Percentiles rank a stretch among this genome's conserved stretches.
Evolutionary conservation across 2,888 invertebrate species (phyloP).

Genomic region (Sylvicola cinctus): DNA sequence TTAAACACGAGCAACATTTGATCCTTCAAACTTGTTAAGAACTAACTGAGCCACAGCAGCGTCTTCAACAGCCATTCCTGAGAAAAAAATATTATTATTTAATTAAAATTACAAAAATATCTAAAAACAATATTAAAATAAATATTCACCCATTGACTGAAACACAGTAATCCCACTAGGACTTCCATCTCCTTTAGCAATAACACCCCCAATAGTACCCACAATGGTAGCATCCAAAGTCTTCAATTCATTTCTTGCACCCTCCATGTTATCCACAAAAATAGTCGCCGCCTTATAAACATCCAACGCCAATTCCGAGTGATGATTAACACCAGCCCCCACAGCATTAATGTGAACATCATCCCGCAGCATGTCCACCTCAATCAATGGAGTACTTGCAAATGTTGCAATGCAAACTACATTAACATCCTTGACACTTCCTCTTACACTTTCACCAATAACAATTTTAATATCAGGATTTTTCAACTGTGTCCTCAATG

Average conservation of each 20-base stretch:
- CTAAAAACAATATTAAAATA: slow-evolving; percentile 1
- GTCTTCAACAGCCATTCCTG: slow-evolving; percentile 40
- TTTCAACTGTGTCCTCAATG: slow-evolving; percentile 7
- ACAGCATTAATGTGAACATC: slow-evolving; percentile 41
- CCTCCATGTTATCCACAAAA: slow-evolving; percentile 32
- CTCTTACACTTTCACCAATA: slow-evolving; percentile 17
- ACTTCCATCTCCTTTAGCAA: slow-evolving; percentile 24
- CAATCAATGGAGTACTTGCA: slow-evolving; percentile 28
- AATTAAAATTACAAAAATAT: not conserved
- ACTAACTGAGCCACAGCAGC: slow-evolving; percentile 34
- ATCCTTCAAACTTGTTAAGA: slow-evolving; percentile 11
- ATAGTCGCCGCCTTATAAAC: slow-evolving; percentile 29
- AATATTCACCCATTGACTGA: slow-evolving; percentile 35
- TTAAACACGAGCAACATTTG: no score
- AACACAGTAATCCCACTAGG: slow-evolving; percentile 30
- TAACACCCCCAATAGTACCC: slow-evolving; percentile 32
- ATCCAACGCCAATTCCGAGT: slow-evolving; percentile 29
- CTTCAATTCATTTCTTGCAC: slow-evolving; percentile 30
- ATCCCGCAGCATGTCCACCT: slow-evolving; percentile 28
- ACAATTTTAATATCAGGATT: slow-evolving; percentile 9
- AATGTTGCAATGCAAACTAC: slow-evolving; percentile 39
- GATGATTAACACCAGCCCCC: slow-evolving; percentile 30
- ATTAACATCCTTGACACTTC: slow-evolving; percentile 34
- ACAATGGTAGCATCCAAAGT: slow-evolving; percentile 26
- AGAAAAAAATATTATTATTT: slow-evolving; percentile 12